Conservation (phyloP, 2,113 vertebrate genomes). For the Hemiprocne comata region DNA sequence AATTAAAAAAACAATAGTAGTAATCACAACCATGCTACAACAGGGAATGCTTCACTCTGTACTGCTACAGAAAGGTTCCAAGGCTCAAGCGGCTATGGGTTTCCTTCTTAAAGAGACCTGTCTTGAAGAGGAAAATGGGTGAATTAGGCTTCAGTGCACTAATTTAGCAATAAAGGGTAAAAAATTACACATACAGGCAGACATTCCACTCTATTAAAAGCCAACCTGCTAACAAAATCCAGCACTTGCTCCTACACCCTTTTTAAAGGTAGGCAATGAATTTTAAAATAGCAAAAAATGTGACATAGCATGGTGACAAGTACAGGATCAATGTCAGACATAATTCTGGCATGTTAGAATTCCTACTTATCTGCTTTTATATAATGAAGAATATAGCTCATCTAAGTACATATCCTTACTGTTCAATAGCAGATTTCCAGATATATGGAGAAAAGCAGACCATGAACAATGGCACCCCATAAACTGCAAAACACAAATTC, state of each 20-base stretch:
- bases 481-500: not conserved
- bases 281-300: conserved; percentile 46
- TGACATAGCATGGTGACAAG: conserved; percentile 51
- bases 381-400: not conserved
- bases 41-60: not conserved
- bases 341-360: not conserved
- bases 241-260: conserved; percentile 44
- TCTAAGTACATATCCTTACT: not conserved
- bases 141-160: not conserved
- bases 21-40: not conserved
- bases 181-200: not conserved
- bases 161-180: not conserved
- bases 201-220: conserved; percentile 43
- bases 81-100: not conserved
- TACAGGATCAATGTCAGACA: conserved; percentile 49
- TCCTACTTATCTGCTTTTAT: conserved; percentile 28
- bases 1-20: too few relatives aligned
- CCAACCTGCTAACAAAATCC: conserved; percentile 32
- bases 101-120: not conserved
- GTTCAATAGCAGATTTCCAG: not conserved
- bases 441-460: not conserved
- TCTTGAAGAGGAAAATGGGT: not conserved
- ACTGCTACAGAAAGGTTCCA: not conserved
- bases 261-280: conserved; percentile 14
- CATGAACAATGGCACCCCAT: not conserved